phyloP scores from a whole-genome alignment of 1,140 invertebrate species.

The Lanistes nyassanus region DNA sequence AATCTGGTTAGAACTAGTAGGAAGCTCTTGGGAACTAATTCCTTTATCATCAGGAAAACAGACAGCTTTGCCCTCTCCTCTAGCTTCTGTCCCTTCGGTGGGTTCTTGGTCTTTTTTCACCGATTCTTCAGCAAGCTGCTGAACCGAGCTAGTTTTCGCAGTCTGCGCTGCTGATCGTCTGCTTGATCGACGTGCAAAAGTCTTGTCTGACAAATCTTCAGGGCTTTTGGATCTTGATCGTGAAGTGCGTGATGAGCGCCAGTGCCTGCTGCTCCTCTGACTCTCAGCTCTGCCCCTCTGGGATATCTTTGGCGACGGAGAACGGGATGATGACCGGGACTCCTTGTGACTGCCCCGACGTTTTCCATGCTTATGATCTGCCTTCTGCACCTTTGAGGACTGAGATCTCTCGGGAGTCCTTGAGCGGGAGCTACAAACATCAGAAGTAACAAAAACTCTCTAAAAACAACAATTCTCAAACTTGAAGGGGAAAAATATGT shows the following conservation, averaged over 20 bases:
- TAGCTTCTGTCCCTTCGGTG: not conserved
- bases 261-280: constrained; percentile 8
- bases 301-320: constrained; percentile 16
- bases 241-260: constrained; percentile 10
- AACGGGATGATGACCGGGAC: constrained; percentile 25
- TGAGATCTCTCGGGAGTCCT: constrained; percentile 21
- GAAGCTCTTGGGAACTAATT: too few relatives aligned
- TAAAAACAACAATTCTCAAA: not conserved
- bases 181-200: constrained; percentile 18
- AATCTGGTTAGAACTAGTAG: too few relatives aligned
- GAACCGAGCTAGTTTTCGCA: not conserved
- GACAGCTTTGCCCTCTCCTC: too few relatives aligned
- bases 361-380: constrained; percentile 13
- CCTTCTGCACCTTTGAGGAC: constrained; percentile 12
- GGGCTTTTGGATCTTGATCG: constrained; percentile 22
- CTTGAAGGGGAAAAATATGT: not conserved
- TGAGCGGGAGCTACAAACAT: constrained; percentile 27
- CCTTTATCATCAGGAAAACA: too few relatives aligned
- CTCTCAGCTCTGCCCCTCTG: constrained; percentile 9
- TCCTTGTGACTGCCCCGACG: constrained; percentile 19
- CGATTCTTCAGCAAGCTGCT: not conserved
- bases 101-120: not conserved
- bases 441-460: not conserved
- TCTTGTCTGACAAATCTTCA: constrained; percentile 14
- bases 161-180: constrained; percentile 3